Evolutionary conservation across 2,888 invertebrate genomes (phyloP).

Genomic region (Rutpela maculata): DNA sequence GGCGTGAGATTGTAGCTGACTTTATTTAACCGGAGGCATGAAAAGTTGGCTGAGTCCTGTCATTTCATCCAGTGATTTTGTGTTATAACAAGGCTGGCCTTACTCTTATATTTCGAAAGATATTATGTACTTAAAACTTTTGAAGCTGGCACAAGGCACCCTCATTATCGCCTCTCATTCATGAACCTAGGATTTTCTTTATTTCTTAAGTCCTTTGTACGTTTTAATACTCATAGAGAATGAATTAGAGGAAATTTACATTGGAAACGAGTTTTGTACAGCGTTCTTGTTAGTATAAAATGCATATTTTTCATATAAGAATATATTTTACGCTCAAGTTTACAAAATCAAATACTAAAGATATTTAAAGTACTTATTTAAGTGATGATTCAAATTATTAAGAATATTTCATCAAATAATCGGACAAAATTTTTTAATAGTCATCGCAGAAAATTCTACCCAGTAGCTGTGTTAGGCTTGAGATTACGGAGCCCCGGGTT

Average conservation of each 20-base stretch:
- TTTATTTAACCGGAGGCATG: neutral
- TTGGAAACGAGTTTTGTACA: no score
- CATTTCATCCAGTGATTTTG: slow-evolving; percentile 11
- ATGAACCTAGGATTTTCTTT: slow-evolving; percentile 21
- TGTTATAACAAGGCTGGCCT: slow-evolving; percentile 2
- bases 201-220: slow-evolving; percentile 20
- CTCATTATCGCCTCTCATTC: slow-evolving; percentile 19
- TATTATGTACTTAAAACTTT: slow-evolving; percentile 21
- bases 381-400: no score
- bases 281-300: no score
- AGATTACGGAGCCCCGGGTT: no score
- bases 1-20: neutral
- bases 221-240: neutral
- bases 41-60: neutral
- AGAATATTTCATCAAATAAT: no score
- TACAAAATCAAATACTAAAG: no score
- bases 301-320: no score
- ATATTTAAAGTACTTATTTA: no score
- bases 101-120: slow-evolving; percentile 11
- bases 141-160: slow-evolving; percentile 1
- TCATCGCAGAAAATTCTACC: no score
- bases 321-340: no score
- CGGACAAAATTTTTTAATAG: no score
- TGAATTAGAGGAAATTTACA: neutral
- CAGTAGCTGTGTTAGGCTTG: no score